A percentile compares a stretch with the other conserved stretches of the same genome.
Conservation (phyloP, 2,113 vertebrate genomes). For the Callaeas wilsoni region DNA sequence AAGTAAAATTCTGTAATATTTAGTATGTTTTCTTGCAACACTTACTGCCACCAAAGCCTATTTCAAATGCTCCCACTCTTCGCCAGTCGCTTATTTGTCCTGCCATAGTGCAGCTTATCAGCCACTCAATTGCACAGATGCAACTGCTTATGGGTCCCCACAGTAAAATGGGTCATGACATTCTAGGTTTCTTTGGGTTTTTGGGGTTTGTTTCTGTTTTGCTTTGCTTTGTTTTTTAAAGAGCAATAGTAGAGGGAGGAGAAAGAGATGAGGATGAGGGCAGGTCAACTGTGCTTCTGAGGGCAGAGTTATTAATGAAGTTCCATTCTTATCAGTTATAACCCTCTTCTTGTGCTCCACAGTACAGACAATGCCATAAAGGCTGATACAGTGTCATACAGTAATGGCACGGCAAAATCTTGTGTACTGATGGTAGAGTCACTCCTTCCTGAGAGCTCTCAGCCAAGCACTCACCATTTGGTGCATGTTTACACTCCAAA, state of each 20-base stretch:
- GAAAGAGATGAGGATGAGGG: neutral
- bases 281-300: neutral
- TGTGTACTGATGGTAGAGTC: neutral
- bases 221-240: neutral
- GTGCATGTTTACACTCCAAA: neutral
- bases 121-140: neutral
- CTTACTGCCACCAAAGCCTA: neutral
- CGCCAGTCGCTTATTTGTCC: neutral
- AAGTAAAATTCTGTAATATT: neutral
- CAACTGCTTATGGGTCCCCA: neutral
- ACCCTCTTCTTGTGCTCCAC: neutral
- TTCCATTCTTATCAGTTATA: neutral
- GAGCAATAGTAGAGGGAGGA: neutral
- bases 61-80: neutral
- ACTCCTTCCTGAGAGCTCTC: neutral
- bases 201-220: neutral
- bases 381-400: rapidly evolving
- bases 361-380: neutral
- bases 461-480: rapidly evolving
- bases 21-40: neutral
- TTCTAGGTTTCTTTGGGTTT: neutral
- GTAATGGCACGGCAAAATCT: neutral
- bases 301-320: neutral
- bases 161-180: neutral
- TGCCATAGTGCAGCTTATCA: neutral